phyloP scores from a whole-genome alignment of 2,797 vertebrate species.

The Molossus molossus region DNA sequence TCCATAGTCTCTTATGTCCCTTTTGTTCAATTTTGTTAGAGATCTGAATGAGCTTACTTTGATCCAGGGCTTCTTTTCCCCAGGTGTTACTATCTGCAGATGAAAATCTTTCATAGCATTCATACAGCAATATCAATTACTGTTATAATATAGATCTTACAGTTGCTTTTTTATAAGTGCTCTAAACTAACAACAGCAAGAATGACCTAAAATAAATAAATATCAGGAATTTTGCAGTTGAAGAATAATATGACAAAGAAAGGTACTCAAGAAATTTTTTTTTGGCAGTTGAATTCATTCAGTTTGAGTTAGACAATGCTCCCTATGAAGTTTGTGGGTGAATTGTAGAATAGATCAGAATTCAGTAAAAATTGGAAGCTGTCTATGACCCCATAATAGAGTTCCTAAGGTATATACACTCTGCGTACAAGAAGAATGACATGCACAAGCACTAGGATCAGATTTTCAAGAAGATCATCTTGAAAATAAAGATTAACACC shows the following conservation, averaged over 20 bases:
- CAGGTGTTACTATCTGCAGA: not conserved
- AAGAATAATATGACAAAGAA: conserved; percentile 43
- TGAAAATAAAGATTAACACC: not conserved
- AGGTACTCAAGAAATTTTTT: not conserved
- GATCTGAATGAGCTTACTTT: not conserved
- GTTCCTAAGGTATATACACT: not conserved
- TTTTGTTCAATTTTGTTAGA: conserved; percentile 28
- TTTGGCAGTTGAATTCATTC: conserved; percentile 7
- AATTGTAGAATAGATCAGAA: not conserved
- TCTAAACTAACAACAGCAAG: conserved; percentile 57
- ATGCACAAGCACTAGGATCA: not conserved
- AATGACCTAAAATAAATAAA: conserved; percentile 79
- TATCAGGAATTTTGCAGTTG: conserved; percentile 20
- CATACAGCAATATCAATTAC: conserved; percentile 75
- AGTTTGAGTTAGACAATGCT: not conserved
- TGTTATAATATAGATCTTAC: conserved; percentile 69
- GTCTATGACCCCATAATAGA: not conserved
- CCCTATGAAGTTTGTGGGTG: not conserved
- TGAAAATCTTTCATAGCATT: conserved; percentile 43
- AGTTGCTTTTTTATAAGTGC: conserved; percentile 70
- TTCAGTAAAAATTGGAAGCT: not conserved
- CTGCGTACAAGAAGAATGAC: not conserved
- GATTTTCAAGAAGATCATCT: not conserved
- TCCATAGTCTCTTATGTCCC: not conserved
- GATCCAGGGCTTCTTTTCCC: conserved; percentile 34